Conservation (phyloP, 2,113 vertebrate genomes). For the Coracopsis vasa region DNA sequence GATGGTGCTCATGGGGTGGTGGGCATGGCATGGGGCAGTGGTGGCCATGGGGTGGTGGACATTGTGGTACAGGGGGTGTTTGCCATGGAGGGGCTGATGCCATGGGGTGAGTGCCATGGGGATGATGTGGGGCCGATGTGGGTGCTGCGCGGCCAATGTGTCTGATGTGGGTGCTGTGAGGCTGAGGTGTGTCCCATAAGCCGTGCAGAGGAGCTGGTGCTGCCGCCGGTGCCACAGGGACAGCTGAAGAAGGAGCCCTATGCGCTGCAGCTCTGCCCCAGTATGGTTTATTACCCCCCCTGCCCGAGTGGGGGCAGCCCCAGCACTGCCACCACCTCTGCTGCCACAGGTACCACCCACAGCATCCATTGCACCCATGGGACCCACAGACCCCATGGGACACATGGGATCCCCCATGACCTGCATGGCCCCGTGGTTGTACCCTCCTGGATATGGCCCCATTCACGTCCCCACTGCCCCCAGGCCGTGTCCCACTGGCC, state of each 20-base stretch:
- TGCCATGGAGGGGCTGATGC: neutral
- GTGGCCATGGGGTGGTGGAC: neutral
- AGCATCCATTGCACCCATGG: neutral
- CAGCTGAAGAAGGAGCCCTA: neutral
- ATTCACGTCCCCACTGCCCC: neutral
- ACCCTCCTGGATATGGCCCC: neutral
- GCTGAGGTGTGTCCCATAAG: neutral
- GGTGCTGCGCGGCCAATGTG: too few species aligned
- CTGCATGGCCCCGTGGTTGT: neutral
- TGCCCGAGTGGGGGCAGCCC: too few species aligned
- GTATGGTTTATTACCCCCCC: too few species aligned
- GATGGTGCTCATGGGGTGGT: too few species aligned
- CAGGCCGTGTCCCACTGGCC: too few species aligned
- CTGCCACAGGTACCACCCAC: neutral
- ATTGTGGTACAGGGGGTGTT: neutral
- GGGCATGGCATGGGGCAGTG: too few species aligned
- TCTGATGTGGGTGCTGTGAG: neutral
- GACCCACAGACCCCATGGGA: neutral
- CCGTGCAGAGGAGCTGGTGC: conserved; percentile 19
- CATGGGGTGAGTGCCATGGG: neutral
- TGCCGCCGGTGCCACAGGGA: neutral
- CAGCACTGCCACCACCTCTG: neutral
- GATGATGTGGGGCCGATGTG: too few species aligned
- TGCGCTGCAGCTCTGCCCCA: too few species aligned
- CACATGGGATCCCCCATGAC: neutral